A percentile compares a stretch with the other conserved stretches of the same genome.
phyloP scores from a whole-genome alignment of 2,888 invertebrate genomes.

The Gastrophysa polygoni region DNA sequence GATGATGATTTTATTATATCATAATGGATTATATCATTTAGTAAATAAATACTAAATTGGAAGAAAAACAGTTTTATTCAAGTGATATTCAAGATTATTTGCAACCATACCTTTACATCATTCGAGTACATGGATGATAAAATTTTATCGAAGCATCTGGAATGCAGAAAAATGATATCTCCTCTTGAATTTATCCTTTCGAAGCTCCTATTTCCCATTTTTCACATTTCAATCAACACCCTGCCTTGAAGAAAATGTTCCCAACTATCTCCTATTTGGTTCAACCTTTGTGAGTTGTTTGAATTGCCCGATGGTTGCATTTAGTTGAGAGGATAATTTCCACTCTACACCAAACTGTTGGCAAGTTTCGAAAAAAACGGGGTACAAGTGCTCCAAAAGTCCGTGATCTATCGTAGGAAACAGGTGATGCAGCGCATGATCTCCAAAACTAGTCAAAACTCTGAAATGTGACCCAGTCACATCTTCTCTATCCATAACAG shows the following conservation, averaged over 20 bases:
- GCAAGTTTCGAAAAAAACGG: slow-evolving; percentile 65
- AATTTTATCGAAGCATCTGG: too few relatives aligned
- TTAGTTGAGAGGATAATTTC: slow-evolving; percentile 61
- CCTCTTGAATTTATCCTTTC: too few relatives aligned
- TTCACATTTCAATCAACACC: too few relatives aligned
- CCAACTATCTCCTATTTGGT: slow-evolving; percentile 54
- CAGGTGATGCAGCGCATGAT: slow-evolving; percentile 81
- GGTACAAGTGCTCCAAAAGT: slow-evolving; percentile 69
- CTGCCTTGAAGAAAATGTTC: too few relatives aligned
- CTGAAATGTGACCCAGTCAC: slow-evolving; percentile 71
- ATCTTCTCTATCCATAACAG: slow-evolving; percentile 74
- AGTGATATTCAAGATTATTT: too few relatives aligned
- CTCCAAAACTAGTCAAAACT: slow-evolving; percentile 76
- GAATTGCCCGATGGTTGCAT: slow-evolving; percentile 72
- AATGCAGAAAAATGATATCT: too few relatives aligned
- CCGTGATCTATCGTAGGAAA: slow-evolving; percentile 84
- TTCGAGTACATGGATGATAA: too few relatives aligned
- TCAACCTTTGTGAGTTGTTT: slow-evolving; percentile 63
- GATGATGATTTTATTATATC: slow-evolving; percentile 53
- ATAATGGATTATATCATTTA: slow-evolving; percentile 48
- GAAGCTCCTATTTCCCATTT: too few relatives aligned
- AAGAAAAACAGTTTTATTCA: too few relatives aligned
- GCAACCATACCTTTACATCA: too few relatives aligned
- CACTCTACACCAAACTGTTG: slow-evolving; percentile 66
- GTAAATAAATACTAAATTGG: slow-evolving; percentile 12